phyloP scores from a whole-genome alignment of 2,797 vertebrate genomes.

The Chaenodraco wilsoni region DNA sequence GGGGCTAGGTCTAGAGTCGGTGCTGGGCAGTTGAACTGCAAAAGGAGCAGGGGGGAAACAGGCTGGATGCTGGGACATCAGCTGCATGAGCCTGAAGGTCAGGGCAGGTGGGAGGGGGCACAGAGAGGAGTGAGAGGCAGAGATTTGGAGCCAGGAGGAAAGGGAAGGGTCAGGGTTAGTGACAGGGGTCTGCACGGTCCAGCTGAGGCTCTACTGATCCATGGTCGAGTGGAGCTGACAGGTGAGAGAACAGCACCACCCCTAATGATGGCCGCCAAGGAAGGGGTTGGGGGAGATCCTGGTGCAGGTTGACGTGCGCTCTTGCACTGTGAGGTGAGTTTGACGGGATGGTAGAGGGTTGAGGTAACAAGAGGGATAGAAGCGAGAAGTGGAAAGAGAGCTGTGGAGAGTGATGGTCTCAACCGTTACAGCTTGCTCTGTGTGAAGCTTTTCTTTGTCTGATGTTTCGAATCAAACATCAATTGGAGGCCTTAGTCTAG shows the following conservation, averaged over 20 bases:
- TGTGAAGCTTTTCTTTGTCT: conserved; percentile 58
- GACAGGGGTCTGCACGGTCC: conserved; percentile 74
- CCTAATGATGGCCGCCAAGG: conserved; percentile 78
- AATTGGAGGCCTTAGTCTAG: conserved; percentile 13
- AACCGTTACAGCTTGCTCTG: conserved; percentile 51
- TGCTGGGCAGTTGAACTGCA: conserved; percentile 54
- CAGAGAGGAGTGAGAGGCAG: conserved; percentile 43
- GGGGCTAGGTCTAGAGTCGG: conserved; percentile 71
- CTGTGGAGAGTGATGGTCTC: conserved; percentile 61
- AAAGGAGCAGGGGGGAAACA: conserved; percentile 35
- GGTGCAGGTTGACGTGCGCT: conserved; percentile 36
- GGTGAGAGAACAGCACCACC: conserved; percentile 79
- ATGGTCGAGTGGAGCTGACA: conserved; percentile 82
- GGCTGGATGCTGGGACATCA: conserved; percentile 59
- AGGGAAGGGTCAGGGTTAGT: conserved; percentile 66
- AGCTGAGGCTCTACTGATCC: conserved; percentile 81
- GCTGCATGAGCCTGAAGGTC: conserved; percentile 65
- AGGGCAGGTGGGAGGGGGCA: conserved; percentile 20
- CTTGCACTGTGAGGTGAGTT: conserved; percentile 39
- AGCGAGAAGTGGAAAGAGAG: conserved; percentile 34
- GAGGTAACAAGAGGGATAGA: conserved; percentile 27
- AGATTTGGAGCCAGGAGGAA: conserved; percentile 54
- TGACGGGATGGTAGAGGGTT: conserved; percentile 44
- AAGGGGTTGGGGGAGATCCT: conserved; percentile 51
- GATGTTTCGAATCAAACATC: conserved; percentile 51